Base-by-base conservation (phyloP, 2,113 vertebrate genomes). In the Forbesichthys papilliferus region DNA sequence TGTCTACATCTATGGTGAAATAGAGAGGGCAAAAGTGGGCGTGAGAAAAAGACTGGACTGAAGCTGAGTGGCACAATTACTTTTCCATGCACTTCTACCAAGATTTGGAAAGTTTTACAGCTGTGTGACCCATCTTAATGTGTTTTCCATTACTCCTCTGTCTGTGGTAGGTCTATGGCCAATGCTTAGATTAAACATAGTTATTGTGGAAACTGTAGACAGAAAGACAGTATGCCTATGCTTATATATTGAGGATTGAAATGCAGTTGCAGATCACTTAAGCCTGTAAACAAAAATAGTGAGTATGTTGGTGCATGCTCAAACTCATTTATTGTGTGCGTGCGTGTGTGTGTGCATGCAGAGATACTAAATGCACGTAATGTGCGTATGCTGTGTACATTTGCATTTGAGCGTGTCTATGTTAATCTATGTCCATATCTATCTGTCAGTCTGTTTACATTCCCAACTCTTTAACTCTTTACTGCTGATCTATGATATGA, bases 91-190 rank as follows among this genome's bases (percentile, higher is more conserved):
- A 64, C 72, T 48, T 61, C 16, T 73, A 74, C 75, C 57, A 63
- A 55, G 71, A 58, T 33, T 64, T 64, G 86, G 83, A 87, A 86
- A 78, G 61, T 75, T 27, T 27, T 27, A 27, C 27, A 27, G 27
- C 27, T 27, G 27, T 27, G 27, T 27, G 27, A 27, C 27, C 27
- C 27, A 27, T 27, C 52, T n/a, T 66, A 72, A 79, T 76, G 62
- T 66, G 14, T 75, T 84, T 90, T 90, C 87, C 86, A 87, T 83
- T 78, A 83, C 80, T 77, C 13, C 67, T 69, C 48, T 2, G 5
- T 67, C 75, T 69, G 81, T 67, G 78, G 79, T 77, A 52, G 64
- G 49, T 81, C 73, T 82, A 73, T 68, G 62, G 66, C 69, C 78
- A 62, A 77, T 84, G 77, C 66, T 54, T 34, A 74, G 63, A 80